A percentile compares a stretch with the other conserved stretches of the same genome.
Evolutionary conservation across 2,888 invertebrate species (phyloP).

Genomic region (Ecdyonurus torrentis): DNA sequence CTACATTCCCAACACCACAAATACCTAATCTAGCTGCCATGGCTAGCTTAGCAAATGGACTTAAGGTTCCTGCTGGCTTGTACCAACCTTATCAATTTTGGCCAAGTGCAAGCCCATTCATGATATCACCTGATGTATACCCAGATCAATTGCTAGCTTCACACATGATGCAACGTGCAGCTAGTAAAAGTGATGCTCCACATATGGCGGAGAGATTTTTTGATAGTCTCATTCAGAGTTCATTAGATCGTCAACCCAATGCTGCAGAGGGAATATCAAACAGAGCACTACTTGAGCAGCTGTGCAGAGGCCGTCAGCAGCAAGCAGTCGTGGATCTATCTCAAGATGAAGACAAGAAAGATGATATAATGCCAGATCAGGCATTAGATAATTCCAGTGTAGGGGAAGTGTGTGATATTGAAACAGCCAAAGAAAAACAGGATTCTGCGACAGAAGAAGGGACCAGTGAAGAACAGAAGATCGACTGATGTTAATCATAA

Average conservation of each 20-base stretch:
- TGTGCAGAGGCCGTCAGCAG: conserved; percentile 29
- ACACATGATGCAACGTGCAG: conserved; percentile 56
- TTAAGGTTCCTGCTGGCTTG: conserved; percentile 28
- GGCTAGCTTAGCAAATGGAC: conserved; percentile 13
- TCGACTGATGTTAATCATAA: not conserved
- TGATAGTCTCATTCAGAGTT: conserved; percentile 69
- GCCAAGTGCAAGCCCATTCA: conserved; percentile 22
- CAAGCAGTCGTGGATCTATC: conserved; percentile 1
- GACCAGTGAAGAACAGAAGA: not conserved
- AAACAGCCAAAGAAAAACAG: not conserved
- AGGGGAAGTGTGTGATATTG: not conserved
- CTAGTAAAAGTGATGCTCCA: conserved; percentile 17
- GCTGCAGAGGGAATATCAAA: conserved; percentile 37
- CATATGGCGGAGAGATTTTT: conserved; percentile 39
- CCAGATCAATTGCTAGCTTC: conserved; percentile 57
- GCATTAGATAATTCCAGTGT: not conserved
- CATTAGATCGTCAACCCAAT: conserved; percentile 51
- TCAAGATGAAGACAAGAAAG: not conserved
- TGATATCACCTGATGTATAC: conserved; percentile 4
- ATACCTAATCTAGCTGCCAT: conserved; percentile 36
- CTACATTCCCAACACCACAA: conserved; percentile 31
- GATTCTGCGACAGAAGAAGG: not conserved
- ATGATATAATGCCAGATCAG: not conserved
- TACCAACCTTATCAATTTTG: conserved; percentile 53
- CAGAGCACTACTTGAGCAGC: conserved; percentile 46